Base-by-base conservation (phyloP, 92 coral and sea anemone genomes). In the Porites lobata region DNA sequence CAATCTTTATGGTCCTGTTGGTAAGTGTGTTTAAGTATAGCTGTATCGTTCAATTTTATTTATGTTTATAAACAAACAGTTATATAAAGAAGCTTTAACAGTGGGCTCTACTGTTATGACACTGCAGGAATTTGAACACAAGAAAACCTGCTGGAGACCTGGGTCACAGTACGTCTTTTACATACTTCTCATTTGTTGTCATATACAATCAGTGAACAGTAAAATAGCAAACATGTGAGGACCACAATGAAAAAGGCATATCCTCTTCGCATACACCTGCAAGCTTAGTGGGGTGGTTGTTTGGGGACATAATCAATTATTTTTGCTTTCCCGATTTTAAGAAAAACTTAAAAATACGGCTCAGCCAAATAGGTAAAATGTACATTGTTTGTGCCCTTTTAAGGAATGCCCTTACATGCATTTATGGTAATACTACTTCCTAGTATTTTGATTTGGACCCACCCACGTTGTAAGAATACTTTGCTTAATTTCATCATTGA, bases 121-220 rank as follows among this genome's bases (percentile, higher is more conserved):
- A 80, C 57, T 26, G 85, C 85, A 80, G 85, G 85, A 80, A 80
- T 80, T 80, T 80, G 61, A 80, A 80, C 85, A 80, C 85, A 80
- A 80, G 85, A 80, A 65, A 80, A 80, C 85, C n/a, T 80, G 26
- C 72, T 80, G 29, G 38, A 80, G 85, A 80, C 85, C 85, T 80
- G 76, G 85, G 75, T 17, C 85, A 80, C 85, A 65, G 85, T 80
- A 19, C 24, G 85, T 80, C 84, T 61, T 80, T 80, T 64, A 65
- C 85, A 65, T 80, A 80, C 76, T 64, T 29, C 85, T 80, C 76
- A 38, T 62, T 0, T 80, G 85, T 61, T 61, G 70, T 80, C 38
- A 80, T 80, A 79, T 63, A 29, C 84, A 79, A 79, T 79, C 84
- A 69, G 84, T 79, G 84, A 79, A 80, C 54, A 80, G 85, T 64